phyloP scores from a whole-genome alignment of 2,888 invertebrate species.

The Rapana venosa region DNA sequence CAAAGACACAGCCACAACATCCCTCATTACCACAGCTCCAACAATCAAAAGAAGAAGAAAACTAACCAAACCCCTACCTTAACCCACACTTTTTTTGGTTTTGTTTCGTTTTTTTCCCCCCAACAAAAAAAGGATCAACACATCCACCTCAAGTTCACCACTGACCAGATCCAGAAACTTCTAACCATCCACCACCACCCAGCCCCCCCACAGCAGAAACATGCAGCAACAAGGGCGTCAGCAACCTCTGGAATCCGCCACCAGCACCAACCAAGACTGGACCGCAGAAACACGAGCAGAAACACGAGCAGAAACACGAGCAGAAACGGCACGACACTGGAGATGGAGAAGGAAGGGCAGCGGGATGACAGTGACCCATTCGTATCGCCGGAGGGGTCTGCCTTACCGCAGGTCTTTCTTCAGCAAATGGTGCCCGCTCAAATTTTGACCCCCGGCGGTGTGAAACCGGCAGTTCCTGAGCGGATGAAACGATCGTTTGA shows the following conservation, averaged over 20 bases:
- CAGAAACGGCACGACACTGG: background rate
- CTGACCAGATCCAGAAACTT: background rate
- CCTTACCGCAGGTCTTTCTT: background rate
- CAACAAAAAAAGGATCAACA: background rate
- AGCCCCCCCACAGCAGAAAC: too few species aligned
- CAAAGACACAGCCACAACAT: background rate
- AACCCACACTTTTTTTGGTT: too few species aligned
- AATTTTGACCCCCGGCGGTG: background rate
- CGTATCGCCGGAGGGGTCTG: background rate
- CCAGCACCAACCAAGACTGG: too few species aligned
- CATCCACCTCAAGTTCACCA: background rate
- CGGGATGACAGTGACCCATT: background rate
- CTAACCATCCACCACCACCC: background rate
- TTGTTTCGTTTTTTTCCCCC: too few species aligned
- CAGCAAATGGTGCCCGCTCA: conserved; percentile 9
- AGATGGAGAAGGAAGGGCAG: background rate
- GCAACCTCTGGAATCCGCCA: too few species aligned
- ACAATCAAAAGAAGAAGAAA: too few species aligned
- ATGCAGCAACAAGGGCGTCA: too few species aligned
- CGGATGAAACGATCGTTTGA: background rate
- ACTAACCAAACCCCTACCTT: too few species aligned
- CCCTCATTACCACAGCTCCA: too few species aligned
- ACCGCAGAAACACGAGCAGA: too few species aligned
- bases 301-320: background rate
- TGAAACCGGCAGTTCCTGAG: too few species aligned